A percentile compares a stretch with the other conserved stretches of the same genome.
These are phyloP conservation scores for Sarcophaga variegata DNA, from an alignment of 2,888 invertebrate species.

Conservation along the genomic window DNA sequence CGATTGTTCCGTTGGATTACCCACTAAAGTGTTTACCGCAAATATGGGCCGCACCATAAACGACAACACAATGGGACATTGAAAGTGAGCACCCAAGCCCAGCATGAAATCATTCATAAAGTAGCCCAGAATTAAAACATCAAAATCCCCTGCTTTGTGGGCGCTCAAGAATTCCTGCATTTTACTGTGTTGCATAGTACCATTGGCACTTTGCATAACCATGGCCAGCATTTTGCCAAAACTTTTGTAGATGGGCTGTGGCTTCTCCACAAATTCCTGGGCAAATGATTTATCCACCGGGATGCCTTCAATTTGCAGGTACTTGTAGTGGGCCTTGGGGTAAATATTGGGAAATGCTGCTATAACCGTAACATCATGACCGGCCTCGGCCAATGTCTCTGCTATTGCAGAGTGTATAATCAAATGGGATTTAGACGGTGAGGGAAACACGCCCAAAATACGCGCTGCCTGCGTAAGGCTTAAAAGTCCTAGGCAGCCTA, in stretches of 20 bases:
- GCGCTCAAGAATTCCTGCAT: conserved; percentile 70
- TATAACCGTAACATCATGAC: conserved; percentile 78
- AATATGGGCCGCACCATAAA: conserved; percentile 73
- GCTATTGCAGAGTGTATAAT: conserved; percentile 76
- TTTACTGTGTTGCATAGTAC: conserved; percentile 57
- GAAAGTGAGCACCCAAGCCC: conserved; percentile 78
- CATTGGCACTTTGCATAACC: conserved; percentile 48
- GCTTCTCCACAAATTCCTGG: conserved; percentile 63
- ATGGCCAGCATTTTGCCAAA: conserved; percentile 48
- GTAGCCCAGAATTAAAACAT: conserved; percentile 77
- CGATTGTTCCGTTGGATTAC: conserved; percentile 74
- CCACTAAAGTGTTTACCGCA: conserved; percentile 71
- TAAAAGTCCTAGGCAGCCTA: not conserved
- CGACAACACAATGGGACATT: conserved; percentile 76
- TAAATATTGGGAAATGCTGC: conserved; percentile 70
- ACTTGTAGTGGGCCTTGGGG: conserved; percentile 72
- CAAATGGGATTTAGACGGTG: conserved; percentile 76
- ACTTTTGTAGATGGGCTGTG: conserved; percentile 64
- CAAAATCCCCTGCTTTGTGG: conserved; percentile 72
- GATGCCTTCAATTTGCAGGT: conserved; percentile 58
- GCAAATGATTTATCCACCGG: conserved; percentile 51
- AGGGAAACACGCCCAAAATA: conserved; percentile 76
- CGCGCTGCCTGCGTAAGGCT: conserved; percentile 70
- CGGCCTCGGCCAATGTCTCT: conserved; percentile 74
- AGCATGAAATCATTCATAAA: conserved; percentile 77